Base-by-base conservation (phyloP, 1,140 invertebrate species). In the Drosophila funebris region DNA sequence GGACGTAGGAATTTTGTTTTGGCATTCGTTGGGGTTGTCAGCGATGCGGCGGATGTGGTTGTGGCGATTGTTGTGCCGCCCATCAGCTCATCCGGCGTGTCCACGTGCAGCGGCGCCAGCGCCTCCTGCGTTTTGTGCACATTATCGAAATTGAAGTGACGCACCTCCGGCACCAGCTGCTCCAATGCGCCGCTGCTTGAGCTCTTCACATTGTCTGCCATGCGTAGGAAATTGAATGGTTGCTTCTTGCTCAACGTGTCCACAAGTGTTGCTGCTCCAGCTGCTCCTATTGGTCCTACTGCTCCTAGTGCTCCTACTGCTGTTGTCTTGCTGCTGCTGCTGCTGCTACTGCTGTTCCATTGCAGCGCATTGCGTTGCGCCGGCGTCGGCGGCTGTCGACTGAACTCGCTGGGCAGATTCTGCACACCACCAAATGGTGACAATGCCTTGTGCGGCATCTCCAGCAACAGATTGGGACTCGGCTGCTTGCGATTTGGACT, bases 1-100 rank as follows among this genome's bases (percentile, higher is more conserved):
- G 96, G 96, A 66, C 96, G 92, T 31, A 96, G 92, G 91, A 97
- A 97, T 81, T 96, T 81, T 0, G 78, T 62, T 8, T 89, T 81
- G n/a, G 63, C 57, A 2, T 53, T 70, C 6, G 16, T 69, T 11
- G 48, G 20, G 2, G 66, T 20, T 27, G 24, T 27, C 6, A 27
- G 4, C 6, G 24, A 5, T n/a, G 46, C 7, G 0, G 18, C n/a
- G 2, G 18, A 11, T 4, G 29, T 18, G 1, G 22, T 36, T 31
- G 20, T 29, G 31, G 52, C 4, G n/a, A n/a, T n/a, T 33, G 37
- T 0, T 41, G 27, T 54, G 18, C 18, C 16, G 62, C 7, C 46
- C 63, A 0, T 44, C 2, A 13, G 13, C 16, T 72, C 70, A 16
- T 76, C 66, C 18, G 73, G 69, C n/a, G 78, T 77, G 3, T 90